These are phyloP conservation scores for Isurus oxyrinchus DNA, from an alignment of 2,113 vertebrate species.

Conservation along the genomic window DNA sequence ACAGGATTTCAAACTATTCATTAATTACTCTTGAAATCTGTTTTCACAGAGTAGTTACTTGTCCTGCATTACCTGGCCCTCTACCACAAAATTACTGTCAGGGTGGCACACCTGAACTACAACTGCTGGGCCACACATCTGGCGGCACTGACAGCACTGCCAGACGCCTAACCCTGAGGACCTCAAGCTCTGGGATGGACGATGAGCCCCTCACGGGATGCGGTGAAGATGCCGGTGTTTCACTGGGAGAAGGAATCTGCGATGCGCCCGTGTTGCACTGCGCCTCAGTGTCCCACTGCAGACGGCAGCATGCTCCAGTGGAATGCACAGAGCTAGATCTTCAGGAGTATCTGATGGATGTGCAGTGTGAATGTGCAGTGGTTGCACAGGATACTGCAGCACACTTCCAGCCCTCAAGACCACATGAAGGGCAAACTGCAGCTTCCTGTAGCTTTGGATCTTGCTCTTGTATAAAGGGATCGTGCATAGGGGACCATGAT, in stretches of 20 bases:
- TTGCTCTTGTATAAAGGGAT: not conserved
- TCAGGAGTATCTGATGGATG: conserved; percentile 51
- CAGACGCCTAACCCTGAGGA: accelerated
- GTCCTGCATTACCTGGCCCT: not conserved
- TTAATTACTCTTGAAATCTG: not conserved
- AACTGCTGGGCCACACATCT: conserved; percentile 46
- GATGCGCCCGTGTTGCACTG: conserved; percentile 49
- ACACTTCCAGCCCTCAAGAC: not conserved
- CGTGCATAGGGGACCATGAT: not conserved
- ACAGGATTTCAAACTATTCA: not conserved
- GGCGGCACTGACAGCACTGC: conserved; percentile 44
- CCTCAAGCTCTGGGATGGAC: conserved; percentile 36
- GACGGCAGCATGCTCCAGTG: conserved; percentile 57
- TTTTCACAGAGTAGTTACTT: not conserved
- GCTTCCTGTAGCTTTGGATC: conserved; percentile 29
- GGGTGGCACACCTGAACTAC: conserved; percentile 49
- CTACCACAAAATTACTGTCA: conserved; percentile 43
- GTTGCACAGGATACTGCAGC: not conserved
- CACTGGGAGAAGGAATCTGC: conserved; percentile 33
- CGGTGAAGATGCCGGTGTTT: not conserved
- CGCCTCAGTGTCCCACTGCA: conserved; percentile 52
- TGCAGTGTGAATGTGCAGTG: not conserved
- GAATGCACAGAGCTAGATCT: conserved; percentile 73
- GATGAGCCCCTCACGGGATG: accelerated
- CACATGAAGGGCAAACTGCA: accelerated